Evolutionary conservation across 2,797 vertebrate genomes (phyloP), one percentile per base, ranked within the genome.

Genomic region (Nothura maculosa): DNA sequence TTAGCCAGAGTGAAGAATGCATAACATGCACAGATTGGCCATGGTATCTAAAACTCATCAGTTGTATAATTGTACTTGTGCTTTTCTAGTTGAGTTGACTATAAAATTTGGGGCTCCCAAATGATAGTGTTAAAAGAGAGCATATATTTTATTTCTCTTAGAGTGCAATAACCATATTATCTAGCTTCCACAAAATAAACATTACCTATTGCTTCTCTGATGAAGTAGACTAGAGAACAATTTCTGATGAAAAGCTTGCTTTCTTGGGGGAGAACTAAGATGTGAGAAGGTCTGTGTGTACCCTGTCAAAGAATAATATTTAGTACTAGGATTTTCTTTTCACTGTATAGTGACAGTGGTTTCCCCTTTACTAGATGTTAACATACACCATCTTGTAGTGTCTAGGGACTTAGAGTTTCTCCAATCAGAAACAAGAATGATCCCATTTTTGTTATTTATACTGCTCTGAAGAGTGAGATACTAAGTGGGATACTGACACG

Each of bases 291-390:
- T n/a, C 28, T 25, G 5, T 12, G 4, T 40, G 18, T 70, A 20
- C 15, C 19, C 20, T 75, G 13, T 54, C 42, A 69, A 57, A 79
- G 28, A 10, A 63, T 6, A 50, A 22, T 6, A 70, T 66, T 32
- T 13, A 73, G 38, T 63, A 21, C 50, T 81, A 42, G 63, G 69
- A 68, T 75, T 57, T 34, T 77, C n/a, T 85, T n/a, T 90, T 90
- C 8, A 15, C 13, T 10, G 4, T 52, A 50, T 43, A 76, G 32
- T 32, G 77, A 1, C 18, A 63, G 11, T 32, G 15, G 22, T 16
- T 83, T 81, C n/a, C 47, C 12, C 38, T 82, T 83, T 69, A 57
- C 25, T 42, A 60, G 32, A 19, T 61, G 5, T 14, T 52, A 52
- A 38, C 20, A 2, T 43, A 8, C 68, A 68, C 24, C 24, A 36